These are phyloP conservation scores for Sturnus vulgaris DNA, from an alignment of 2,113 vertebrate genomes.

Conservation along the genomic window DNA sequence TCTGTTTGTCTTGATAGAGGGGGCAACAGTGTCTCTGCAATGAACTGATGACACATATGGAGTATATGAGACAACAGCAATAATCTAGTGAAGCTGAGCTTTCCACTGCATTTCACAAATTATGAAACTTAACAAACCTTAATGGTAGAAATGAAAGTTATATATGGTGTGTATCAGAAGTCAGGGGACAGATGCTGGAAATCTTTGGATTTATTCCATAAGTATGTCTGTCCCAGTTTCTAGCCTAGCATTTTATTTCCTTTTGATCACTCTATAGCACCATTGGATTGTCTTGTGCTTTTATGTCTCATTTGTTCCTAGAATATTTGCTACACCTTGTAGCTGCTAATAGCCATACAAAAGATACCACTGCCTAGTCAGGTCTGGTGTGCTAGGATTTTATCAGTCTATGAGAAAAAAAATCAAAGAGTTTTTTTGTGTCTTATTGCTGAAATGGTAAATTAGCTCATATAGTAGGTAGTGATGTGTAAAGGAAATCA, in stretches of 20 bases:
- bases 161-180: background rate
- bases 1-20: background rate
- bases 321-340: background rate
- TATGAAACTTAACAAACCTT: background rate
- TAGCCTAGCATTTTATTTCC: background rate
- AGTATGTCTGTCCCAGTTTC: background rate
- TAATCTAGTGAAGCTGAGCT: background rate
- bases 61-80: background rate
- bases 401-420: background rate
- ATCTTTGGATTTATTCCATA: background rate
- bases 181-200: background rate
- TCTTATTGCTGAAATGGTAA: background rate
- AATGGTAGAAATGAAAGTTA: background rate
- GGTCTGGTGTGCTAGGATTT: background rate
- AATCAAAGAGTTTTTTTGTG: background rate
- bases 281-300: background rate
- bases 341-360: background rate
- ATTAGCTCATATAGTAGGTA: background rate
- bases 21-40: background rate
- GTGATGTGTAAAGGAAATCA: background rate
- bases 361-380: background rate
- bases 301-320: background rate
- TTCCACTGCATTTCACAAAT: background rate
- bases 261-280: background rate
- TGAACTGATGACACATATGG: background rate